Evolutionary conservation across 2,113 vertebrate genomes (phyloP).

Genomic region (Amblyornis subalaris): DNA sequence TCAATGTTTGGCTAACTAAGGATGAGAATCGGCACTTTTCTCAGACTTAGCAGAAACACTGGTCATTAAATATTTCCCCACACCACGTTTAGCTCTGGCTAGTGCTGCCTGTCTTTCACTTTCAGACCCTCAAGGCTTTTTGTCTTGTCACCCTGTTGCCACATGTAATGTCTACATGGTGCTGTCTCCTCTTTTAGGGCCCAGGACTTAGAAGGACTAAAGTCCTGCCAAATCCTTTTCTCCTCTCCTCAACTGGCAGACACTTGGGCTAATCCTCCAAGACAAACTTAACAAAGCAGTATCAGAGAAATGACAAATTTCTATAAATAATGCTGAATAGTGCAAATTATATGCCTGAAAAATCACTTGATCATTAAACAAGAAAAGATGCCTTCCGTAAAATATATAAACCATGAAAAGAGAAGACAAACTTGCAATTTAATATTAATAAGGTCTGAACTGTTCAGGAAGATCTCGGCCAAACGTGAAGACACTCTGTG

Average conservation of each 20-base stretch:
- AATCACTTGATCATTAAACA: neutral
- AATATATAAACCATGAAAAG: slow-evolving; percentile 1
- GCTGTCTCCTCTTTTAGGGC: neutral
- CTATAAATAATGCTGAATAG: slow-evolving; percentile 11
- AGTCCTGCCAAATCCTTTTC: neutral
- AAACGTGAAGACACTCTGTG: neutral
- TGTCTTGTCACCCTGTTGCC: neutral
- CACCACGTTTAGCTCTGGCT: neutral
- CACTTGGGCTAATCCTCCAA: neutral
- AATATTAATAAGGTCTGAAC: neutral
- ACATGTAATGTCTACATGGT: neutral
- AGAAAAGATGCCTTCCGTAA: neutral
- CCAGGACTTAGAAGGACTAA: neutral
- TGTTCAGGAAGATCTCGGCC: neutral
- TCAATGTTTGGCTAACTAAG: neutral
- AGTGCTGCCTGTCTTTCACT: neutral
- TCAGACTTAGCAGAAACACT: neutral
- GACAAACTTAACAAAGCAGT: neutral
- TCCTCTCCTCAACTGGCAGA: neutral
- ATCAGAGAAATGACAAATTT: neutral
- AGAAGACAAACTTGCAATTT: neutral
- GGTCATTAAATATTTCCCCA: neutral
- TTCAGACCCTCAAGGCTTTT: neutral
- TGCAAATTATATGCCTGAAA: neutral
- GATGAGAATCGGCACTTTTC: neutral